phyloP scores from a whole-genome alignment of 2,797 vertebrate genomes.

The Squalus acanthias region DNA sequence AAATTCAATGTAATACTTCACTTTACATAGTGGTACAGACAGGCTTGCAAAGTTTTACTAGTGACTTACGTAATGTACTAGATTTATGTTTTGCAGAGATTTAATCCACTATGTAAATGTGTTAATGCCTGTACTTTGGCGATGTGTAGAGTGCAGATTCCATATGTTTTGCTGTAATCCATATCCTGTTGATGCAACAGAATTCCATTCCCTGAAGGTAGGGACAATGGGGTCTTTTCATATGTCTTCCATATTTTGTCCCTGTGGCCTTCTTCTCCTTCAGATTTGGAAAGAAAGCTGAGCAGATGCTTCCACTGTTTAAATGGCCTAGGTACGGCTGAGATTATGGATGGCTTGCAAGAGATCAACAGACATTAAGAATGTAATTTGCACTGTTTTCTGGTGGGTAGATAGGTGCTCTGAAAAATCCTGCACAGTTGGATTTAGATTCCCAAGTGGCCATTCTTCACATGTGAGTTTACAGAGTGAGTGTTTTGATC shows the following conservation, averaged over 20 bases:
- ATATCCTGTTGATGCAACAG: slow-evolving; percentile 21
- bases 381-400: too few relatives aligned
- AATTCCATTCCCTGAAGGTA: background rate
- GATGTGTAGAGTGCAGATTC: background rate
- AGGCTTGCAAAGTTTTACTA: background rate
- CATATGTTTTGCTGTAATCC: background rate
- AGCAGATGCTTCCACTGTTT: background rate
- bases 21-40: background rate
- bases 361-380: background rate
- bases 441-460: too few relatives aligned
- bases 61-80: background rate
- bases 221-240: background rate
- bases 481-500: too few relatives aligned
- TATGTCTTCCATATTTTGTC: background rate
- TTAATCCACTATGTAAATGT: slow-evolving; percentile 7
- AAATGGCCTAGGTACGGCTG: background rate
- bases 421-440: too few relatives aligned
- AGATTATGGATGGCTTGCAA: background rate
- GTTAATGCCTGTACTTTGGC: background rate
- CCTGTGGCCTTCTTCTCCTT: background rate
- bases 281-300: background rate
- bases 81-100: background rate
- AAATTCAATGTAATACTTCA: background rate
- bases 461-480: too few relatives aligned
- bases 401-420: too few relatives aligned